These are phyloP conservation scores for Spialia ferax DNA, from an alignment of 2,888 invertebrate genomes.

Conservation along the genomic window DNA sequence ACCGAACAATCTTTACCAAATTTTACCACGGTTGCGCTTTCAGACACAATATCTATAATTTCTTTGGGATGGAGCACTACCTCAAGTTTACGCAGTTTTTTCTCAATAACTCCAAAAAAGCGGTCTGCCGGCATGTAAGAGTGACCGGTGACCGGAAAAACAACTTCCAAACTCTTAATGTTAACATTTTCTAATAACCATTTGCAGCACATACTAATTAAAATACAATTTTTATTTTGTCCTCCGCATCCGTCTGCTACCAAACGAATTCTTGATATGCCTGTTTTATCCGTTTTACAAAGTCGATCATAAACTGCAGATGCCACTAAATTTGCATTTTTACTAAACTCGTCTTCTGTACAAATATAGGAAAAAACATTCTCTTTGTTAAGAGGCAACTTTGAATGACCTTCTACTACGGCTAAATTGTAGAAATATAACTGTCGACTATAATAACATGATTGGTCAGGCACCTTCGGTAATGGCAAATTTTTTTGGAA, in stretches of 20 bases:
- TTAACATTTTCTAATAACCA: constrained; percentile 1
- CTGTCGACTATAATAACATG: constrained; percentile 24
- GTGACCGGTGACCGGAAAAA: constrained; percentile 15
- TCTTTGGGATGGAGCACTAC: constrained; percentile 36
- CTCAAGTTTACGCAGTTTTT: constrained; percentile 41
- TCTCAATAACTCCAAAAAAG: constrained; percentile 43
- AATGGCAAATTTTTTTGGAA: constrained; percentile 39
- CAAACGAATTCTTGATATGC: constrained; percentile 1
- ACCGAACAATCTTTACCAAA: constrained; percentile 10
- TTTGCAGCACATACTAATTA: constrained; percentile 1
- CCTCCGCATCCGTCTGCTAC: constrained; percentile 1
- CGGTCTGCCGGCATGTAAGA: constrained; percentile 41
- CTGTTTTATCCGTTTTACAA: constrained; percentile 5
- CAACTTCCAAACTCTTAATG: constrained; percentile 9
- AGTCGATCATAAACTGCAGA: constrained; percentile 2
- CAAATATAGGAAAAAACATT: neutral
- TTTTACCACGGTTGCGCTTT: constrained; percentile 35
- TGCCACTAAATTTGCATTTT: constrained; percentile 1
- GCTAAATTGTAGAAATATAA: constrained; percentile 24
- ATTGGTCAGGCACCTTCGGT: constrained; percentile 23
- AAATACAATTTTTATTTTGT: constrained; percentile 1
- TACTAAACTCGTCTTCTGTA: neutral
- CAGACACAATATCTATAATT: constrained; percentile 35
- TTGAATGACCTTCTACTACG: constrained; percentile 21
- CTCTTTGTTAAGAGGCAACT: constrained; percentile 1